Conservation (phyloP, 2,113 vertebrate species). For the Paramisgurnus dabryanus region DNA sequence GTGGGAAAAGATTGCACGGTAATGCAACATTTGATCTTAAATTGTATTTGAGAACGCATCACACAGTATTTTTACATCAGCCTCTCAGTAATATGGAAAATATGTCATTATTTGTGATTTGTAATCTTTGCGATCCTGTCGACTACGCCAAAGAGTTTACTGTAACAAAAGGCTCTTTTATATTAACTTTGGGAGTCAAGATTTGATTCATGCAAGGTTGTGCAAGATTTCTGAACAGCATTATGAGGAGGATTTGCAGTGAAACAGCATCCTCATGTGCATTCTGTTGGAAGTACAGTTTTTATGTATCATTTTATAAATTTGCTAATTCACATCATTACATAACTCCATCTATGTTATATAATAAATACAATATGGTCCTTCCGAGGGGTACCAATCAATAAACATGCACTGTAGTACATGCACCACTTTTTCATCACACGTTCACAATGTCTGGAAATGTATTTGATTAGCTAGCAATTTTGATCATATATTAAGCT, state of each 20-base stretch:
- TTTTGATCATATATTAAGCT: constrained; percentile 24
- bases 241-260: background rate
- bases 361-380: constrained; percentile 14
- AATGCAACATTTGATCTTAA: background rate
- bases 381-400: constrained; percentile 16
- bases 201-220: background rate
- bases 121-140: constrained; percentile 14
- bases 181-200: constrained; percentile 4
- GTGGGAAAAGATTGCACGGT: background rate
- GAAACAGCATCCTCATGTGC: constrained; percentile 10
- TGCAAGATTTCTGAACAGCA: background rate
- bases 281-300: background rate
- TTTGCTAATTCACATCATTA: background rate
- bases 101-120: constrained; percentile 31
- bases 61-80: constrained; percentile 41
- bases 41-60: constrained; percentile 45
- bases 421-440: background rate
- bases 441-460: background rate
- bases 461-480: constrained; percentile 2
- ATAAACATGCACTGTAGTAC: constrained; percentile 10
- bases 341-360: constrained; percentile 24
- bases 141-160: background rate
- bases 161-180: constrained; percentile 24
- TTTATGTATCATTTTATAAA: background rate
- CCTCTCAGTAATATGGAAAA: constrained; percentile 16